Conservation (phyloP, 2,888 invertebrate species). For the Andrena fulva region DNA sequence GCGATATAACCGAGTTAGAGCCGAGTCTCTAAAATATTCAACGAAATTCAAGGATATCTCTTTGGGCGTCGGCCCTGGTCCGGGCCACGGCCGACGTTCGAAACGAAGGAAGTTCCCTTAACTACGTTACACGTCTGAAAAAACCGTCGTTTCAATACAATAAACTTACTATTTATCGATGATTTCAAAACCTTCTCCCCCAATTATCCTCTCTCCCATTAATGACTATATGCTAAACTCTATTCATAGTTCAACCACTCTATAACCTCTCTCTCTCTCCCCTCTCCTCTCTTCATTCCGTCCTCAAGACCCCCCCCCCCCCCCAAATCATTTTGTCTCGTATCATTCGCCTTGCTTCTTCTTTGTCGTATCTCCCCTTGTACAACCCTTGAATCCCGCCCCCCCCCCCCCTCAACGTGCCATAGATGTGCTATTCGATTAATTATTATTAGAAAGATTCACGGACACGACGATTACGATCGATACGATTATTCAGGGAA, state of each 20-base stretch:
- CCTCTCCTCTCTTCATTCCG: conserved; percentile 55
- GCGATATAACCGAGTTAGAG: conserved; percentile 61
- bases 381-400: conserved; percentile 35
- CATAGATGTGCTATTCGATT: conserved; percentile 65
- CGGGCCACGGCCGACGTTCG: conserved; percentile 58
- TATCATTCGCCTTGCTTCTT: conserved; percentile 7
- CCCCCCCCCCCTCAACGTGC: conserved; percentile 54
- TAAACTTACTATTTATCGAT: conserved; percentile 73
- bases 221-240: conserved; percentile 81
- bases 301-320: conserved; percentile 43
- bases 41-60: conserved; percentile 64
- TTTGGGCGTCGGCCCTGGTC: conserved; percentile 65
- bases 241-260: conserved; percentile 84
- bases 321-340: conserved; percentile 5
- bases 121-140: conserved; percentile 59
- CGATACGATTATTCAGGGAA: conserved; percentile 6
- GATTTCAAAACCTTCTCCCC: conserved; percentile 71
- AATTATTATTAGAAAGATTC: conserved; percentile 65
- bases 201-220: conserved; percentile 43
- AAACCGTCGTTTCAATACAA: conserved; percentile 57
- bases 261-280: conserved; percentile 73
- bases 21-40: conserved; percentile 63
- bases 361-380: conserved; percentile 20
- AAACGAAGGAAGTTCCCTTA: conserved; percentile 66
- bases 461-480: conserved; percentile 69